These are phyloP conservation scores for Pelagia noctiluca DNA, from an alignment of 30 jellyfish, hydroid and myxozoan species.

Conservation along the genomic window DNA sequence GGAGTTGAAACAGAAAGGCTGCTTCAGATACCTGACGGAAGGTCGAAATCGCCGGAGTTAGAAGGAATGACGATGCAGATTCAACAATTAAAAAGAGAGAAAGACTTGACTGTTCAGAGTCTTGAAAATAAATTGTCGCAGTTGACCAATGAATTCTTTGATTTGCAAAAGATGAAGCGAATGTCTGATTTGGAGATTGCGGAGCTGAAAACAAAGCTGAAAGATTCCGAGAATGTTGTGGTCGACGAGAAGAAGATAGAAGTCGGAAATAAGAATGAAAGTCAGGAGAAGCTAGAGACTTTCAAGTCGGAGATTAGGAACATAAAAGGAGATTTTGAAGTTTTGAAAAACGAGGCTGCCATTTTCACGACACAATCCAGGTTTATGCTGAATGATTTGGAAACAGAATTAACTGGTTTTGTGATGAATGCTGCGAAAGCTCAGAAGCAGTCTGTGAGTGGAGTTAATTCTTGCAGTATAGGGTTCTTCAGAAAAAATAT, in stretches of 20 bases:
- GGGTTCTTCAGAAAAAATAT: too few species aligned
- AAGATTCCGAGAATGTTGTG: neutral
- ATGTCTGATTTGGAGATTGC: conserved; percentile 45
- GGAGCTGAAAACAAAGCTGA: conserved; percentile 46
- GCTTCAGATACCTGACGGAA: conserved; percentile 11
- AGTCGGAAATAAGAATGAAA: too few species aligned
- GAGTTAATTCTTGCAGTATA: too few species aligned
- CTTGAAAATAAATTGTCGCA: conserved; percentile 20
- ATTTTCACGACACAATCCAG: conserved; percentile 37
- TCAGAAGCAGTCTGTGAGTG: neutral
- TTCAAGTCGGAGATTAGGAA: conserved; percentile 25
- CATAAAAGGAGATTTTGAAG: conserved; percentile 58
- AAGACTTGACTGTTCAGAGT: conserved; percentile 25
- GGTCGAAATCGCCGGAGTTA: conserved; percentile 12
- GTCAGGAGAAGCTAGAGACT: neutral
- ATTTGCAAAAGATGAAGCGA: conserved; percentile 31
- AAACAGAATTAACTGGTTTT: conserved; percentile 29
- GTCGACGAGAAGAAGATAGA: neutral
- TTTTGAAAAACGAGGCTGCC: conserved; percentile 52
- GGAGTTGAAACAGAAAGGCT: conserved; percentile 14
- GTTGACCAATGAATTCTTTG: conserved; percentile 20
- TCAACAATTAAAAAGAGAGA: conserved; percentile 50
- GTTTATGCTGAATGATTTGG: conserved; percentile 34
- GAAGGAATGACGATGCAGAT: conserved; percentile 56
- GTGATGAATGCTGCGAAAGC: neutral